Evolutionary conservation across 2,113 vertebrate species (phyloP).

Genomic region (Glaucomys volans): DNA sequence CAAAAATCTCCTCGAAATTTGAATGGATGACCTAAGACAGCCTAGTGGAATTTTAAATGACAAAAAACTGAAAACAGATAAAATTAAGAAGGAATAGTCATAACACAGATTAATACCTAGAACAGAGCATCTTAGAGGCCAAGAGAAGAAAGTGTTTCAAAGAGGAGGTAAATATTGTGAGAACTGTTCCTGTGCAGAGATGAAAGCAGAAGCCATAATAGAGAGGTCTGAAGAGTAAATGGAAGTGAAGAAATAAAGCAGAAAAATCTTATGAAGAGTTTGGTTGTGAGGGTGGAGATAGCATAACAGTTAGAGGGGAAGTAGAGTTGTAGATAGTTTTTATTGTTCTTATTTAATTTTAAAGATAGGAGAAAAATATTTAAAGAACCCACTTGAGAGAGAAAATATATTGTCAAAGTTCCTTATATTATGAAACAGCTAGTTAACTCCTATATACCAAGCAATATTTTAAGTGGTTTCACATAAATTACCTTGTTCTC

Average conservation of each 20-base stretch:
- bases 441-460: not conserved
- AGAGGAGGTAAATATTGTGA: not conserved
- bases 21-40: not conserved
- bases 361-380: not conserved
- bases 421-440: not conserved
- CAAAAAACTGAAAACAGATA: not conserved
- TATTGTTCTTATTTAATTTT: constrained; percentile 8
- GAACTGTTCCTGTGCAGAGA: not conserved
- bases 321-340: not conserved
- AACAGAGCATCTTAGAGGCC: not conserved
- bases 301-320: not conserved
- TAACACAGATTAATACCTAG: not conserved
- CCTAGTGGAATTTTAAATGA: not conserved
- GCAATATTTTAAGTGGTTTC: not conserved
- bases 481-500: not conserved
- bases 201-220: not conserved
- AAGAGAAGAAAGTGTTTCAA: not conserved
- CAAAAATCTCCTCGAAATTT: constrained; percentile 28
- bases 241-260: not conserved
- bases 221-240: not conserved
- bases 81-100: not conserved
- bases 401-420: not conserved
- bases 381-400: not conserved
- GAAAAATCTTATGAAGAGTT: not conserved
- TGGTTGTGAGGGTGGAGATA: not conserved